phyloP scores from a whole-genome alignment of 2,888 invertebrate genomes.

The Spatulosminthurus flaviceps region DNA sequence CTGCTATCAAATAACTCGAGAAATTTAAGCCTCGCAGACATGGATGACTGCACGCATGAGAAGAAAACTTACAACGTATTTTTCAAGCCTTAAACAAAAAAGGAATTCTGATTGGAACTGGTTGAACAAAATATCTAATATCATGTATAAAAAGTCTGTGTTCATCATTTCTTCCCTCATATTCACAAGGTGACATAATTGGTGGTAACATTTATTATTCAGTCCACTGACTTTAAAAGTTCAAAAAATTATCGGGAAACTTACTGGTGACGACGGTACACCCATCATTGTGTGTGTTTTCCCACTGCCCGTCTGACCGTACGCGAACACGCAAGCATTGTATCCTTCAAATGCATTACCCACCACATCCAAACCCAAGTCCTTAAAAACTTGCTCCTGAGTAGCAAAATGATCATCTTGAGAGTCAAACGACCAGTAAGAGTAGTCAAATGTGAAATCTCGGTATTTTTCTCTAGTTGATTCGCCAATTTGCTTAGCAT shows the following conservation, averaged over 20 bases:
- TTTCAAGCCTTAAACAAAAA: not conserved
- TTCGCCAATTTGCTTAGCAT: constrained; percentile 60
- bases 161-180: too few relatives aligned
- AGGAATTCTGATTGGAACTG: not conserved
- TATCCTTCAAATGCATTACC: constrained; percentile 84
- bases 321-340: constrained; percentile 81
- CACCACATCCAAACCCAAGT: constrained; percentile 80
- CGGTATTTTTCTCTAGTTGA: constrained; percentile 75
- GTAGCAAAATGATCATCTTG: constrained; percentile 78
- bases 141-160: too few relatives aligned
- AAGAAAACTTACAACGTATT: not conserved
- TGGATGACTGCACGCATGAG: constrained; percentile 3
- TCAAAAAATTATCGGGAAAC: constrained; percentile 58
- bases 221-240: not conserved
- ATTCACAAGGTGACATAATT: too few relatives aligned
- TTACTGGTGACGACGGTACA: constrained; percentile 70
- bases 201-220: too few relatives aligned
- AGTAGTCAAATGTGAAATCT: constrained; percentile 89
- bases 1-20: not conserved
- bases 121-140: not conserved
- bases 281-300: constrained; percentile 96
- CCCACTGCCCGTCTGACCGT: constrained; percentile 92
- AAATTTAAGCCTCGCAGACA: not conserved
- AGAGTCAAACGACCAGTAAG: constrained; percentile 84
- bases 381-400: constrained; percentile 82